phyloP scores from a whole-genome alignment of 2,797 vertebrate species.

The Paratrypauchen microcephalus region DNA sequence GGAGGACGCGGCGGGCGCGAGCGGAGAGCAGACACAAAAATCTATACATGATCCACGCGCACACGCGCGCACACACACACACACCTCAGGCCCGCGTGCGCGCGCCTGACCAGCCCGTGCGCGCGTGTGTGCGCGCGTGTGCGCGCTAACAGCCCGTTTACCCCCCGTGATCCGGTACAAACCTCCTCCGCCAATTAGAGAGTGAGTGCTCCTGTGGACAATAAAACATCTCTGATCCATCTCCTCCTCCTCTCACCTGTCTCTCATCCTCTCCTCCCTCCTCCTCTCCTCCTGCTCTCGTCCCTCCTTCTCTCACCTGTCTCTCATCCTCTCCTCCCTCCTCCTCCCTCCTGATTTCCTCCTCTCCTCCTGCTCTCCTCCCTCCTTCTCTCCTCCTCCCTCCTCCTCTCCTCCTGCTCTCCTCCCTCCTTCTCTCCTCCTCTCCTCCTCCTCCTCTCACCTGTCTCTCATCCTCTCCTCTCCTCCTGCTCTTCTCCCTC shows the following conservation, averaged over 20 bases:
- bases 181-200: conserved; percentile 33
- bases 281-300: too few species aligned
- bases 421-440: too few species aligned
- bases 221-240: conserved; percentile 2
- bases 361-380: too few species aligned
- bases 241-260: conserved; percentile 55
- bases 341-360: conserved; percentile 70
- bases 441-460: too few species aligned
- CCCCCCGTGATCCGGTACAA: conserved; percentile 69
- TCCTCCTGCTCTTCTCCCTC: not conserved
- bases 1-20: conserved; percentile 98
- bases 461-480: too few species aligned
- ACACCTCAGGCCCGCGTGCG: not conserved
- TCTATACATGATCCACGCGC: conserved; percentile 87
- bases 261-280: too few species aligned
- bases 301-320: too few species aligned
- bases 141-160: conserved; percentile 23
- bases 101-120: not conserved
- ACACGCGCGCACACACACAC: not conserved
- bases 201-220: not conserved
- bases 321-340: conserved; percentile 21
- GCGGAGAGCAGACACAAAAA: conserved; percentile 99
- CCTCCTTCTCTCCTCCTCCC: too few species aligned
- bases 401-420: too few species aligned
- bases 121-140: not conserved